A percentile compares a stretch with the other conserved stretches of the same genome.
Conservation (phyloP, 2,888 invertebrate species). For the Onchidella celtica region DNA sequence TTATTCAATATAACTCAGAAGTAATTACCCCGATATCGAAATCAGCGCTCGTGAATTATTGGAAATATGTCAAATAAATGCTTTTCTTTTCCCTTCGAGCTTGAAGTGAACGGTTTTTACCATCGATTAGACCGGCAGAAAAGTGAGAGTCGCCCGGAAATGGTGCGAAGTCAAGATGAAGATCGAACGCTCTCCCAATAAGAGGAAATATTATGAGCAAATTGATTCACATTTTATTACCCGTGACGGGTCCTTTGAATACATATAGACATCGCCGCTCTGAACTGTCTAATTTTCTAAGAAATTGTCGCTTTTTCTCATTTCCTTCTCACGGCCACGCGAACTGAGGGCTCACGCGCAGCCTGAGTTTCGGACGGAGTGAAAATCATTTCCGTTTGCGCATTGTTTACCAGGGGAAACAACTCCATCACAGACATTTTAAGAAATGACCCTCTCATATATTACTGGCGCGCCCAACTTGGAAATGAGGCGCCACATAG, state of each 20-base stretch:
- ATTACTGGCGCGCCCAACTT: neutral
- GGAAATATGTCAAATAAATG: constrained; percentile 29
- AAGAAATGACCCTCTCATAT: neutral
- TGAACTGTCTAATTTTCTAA: constrained; percentile 24
- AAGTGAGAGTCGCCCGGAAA: neutral
- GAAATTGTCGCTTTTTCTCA: constrained; percentile 30
- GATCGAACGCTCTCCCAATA: constrained; percentile 33
- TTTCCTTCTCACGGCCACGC: constrained; percentile 18
- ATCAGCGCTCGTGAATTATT: constrained; percentile 16
- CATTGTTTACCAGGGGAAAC: constrained; percentile 35
- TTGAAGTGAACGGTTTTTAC: constrained; percentile 27
- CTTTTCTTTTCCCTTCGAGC: constrained; percentile 17
- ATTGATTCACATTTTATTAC: constrained; percentile 33
- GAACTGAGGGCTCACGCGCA: neutral
- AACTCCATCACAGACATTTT: constrained; percentile 32
- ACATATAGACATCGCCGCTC: neutral
- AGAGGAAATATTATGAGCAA: constrained; percentile 34
- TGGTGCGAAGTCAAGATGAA: neutral
- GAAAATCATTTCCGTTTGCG: constrained; percentile 34
- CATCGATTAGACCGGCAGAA: constrained; percentile 19
- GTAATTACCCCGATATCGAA: constrained; percentile 22
- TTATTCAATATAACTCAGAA: too few relatives aligned
- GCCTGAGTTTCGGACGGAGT: neutral
- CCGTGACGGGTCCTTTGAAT: neutral
- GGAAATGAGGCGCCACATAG: neutral